phyloP scores from a whole-genome alignment of 2,797 vertebrate species.

The Myiotriccus ornatus region DNA sequence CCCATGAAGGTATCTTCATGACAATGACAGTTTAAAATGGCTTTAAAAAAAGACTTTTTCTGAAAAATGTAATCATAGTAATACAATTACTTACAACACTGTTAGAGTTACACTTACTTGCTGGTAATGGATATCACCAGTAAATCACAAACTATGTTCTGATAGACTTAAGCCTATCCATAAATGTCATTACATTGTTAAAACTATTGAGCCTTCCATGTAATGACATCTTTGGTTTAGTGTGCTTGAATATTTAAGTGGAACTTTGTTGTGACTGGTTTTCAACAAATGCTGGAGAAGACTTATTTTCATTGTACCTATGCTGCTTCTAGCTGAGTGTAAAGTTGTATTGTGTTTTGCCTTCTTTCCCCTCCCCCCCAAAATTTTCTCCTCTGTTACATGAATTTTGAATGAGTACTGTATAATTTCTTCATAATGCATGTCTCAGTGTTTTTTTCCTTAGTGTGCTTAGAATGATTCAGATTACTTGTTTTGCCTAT shows the following conservation, averaged over 20 bases:
- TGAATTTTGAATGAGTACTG: not conserved
- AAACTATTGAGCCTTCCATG: not conserved
- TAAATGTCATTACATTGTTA: not conserved
- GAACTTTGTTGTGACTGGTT: not conserved
- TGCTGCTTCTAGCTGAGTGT: not conserved
- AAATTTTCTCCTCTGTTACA: not conserved
- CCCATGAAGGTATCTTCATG: not conserved
- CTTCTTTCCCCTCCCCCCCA: fast-evolving
- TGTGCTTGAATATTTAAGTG: not conserved
- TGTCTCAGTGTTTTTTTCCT: not conserved
- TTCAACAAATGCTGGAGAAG: not conserved
- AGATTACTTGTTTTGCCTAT: not conserved
- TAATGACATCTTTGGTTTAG: not conserved
- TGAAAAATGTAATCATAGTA: not conserved
- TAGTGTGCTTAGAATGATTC: not conserved
- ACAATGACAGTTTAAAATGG: not conserved
- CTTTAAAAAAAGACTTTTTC: not conserved
- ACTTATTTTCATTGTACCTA: not conserved
- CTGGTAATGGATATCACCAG: not conserved
- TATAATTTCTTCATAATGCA: not conserved
- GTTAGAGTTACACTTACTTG: not conserved
- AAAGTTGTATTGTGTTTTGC: not conserved
- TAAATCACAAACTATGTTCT: not conserved
- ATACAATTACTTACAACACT: not conserved
- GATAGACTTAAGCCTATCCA: not conserved